Conservation (phyloP, 2,113 vertebrate species). For the Gila orcuttii region DNA sequence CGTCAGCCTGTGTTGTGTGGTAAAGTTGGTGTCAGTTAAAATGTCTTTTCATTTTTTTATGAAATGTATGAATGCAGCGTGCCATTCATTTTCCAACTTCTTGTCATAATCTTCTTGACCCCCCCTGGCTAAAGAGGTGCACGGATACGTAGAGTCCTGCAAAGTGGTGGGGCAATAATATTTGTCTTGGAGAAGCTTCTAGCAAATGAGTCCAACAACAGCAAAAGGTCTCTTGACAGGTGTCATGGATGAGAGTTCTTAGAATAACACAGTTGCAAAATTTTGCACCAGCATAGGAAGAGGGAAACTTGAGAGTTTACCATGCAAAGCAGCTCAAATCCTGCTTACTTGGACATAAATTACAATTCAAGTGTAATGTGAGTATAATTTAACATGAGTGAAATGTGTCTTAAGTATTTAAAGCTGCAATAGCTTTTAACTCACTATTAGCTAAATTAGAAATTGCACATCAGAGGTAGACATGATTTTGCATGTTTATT, state of each 20-base stretch:
- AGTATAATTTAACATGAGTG: conserved; percentile 39
- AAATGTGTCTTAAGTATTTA: conserved; percentile 29
- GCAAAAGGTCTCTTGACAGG: conserved; percentile 68
- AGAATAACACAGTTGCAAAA: conserved; percentile 45
- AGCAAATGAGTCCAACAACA: conserved; percentile 65
- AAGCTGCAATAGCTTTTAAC: not conserved
- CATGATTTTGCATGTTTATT: not conserved
- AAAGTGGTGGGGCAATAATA: conserved; percentile 66
- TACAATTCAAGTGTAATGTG: conserved; percentile 26
- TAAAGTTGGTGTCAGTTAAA: not conserved
- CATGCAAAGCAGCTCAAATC: conserved; percentile 12
- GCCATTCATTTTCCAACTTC: conserved; percentile 63
- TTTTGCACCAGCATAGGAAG: conserved; percentile 26
- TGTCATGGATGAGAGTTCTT: conserved; percentile 66
- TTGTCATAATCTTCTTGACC: conserved; percentile 65
- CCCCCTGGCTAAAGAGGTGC: conserved; percentile 60
- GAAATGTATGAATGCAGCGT: conserved; percentile 36
- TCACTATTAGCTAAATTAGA: conserved; percentile 20
- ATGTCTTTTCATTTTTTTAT: not conserved
- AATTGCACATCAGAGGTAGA: not conserved
- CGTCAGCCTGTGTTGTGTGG: conserved; percentile 46
- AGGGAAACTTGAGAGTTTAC: conserved; percentile 42
- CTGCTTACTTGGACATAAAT: conserved; percentile 48
- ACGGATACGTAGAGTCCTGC: conserved; percentile 61
- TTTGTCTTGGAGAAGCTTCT: conserved; percentile 72